These are phyloP conservation scores for Phenganax stokvisi DNA, from an alignment of 92 coral and sea anemone species.

Conservation along the genomic window DNA sequence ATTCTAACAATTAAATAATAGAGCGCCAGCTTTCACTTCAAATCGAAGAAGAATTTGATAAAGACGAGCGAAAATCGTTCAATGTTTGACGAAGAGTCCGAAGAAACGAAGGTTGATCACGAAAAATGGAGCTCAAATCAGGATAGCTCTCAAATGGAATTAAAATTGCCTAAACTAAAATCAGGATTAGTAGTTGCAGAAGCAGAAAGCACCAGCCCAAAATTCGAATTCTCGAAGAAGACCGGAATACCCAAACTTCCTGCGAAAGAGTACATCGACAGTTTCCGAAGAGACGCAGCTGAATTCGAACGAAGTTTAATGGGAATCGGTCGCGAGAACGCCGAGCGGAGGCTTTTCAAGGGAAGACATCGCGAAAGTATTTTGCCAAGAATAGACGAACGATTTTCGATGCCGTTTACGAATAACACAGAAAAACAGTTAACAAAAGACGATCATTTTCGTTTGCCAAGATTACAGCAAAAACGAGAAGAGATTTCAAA, in stretches of 20 bases:
- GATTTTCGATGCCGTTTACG: neutral
- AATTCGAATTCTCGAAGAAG: conserved; percentile 21
- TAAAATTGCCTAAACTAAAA: conserved; percentile 28
- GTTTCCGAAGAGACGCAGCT: conserved; percentile 30
- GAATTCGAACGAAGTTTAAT: conserved; percentile 33
- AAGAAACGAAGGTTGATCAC: neutral
- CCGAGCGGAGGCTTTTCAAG: neutral
- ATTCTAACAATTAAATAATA: conserved; percentile 2
- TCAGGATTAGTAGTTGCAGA: conserved; percentile 6
- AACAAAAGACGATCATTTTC: conserved; percentile 19
- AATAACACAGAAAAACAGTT: conserved; percentile 3
- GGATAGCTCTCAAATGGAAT: neutral
- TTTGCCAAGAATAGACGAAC: conserved; percentile 28
- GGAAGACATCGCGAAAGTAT: conserved; percentile 17
- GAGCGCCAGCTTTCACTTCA: neutral
- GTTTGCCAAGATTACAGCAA: conserved; percentile 24
- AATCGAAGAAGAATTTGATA: neutral
- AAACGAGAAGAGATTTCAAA: neutral
- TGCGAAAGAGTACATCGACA: conserved; percentile 34
- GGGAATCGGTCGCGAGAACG: conserved; percentile 16
- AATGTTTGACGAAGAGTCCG: conserved; percentile 17
- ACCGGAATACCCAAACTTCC: conserved; percentile 35
- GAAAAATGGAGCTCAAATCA: neutral
- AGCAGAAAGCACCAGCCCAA: neutral
- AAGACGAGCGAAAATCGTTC: neutral